These are phyloP conservation scores for Leptodactylus fallax DNA, from an alignment of 2,797 vertebrate genomes.

Conservation along the genomic window DNA sequence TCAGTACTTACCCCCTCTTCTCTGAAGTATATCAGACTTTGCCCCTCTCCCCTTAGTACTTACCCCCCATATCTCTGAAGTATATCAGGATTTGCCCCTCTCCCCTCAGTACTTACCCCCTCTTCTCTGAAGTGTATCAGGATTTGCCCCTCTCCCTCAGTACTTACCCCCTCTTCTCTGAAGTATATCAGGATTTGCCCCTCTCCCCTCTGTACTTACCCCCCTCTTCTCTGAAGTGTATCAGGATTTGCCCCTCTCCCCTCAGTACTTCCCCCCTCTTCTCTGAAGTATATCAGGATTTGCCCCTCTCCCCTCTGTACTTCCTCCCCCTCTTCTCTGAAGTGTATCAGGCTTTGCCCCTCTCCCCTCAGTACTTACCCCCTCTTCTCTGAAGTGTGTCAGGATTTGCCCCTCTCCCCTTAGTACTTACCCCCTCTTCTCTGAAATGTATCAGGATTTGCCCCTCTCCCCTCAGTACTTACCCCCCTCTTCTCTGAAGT, in stretches of 20 bases:
- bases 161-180: too few species aligned
- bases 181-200: background rate
- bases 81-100: background rate
- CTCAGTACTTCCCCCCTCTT: background rate
- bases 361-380: too few species aligned
- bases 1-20: too few species aligned
- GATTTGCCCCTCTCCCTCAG: slow-evolving; percentile 21
- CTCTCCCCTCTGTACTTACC: background rate
- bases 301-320: too few species aligned
- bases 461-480: background rate
- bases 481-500: background rate
- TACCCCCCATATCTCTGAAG: slow-evolving; percentile 18
- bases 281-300: background rate
- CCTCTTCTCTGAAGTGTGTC: slow-evolving; percentile 31
- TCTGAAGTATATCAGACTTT: background rate
- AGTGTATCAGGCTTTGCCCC: background rate
- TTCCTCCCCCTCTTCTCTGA: background rate
- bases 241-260: background rate
- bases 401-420: too few species aligned
- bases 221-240: background rate
- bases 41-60: background rate
- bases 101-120: background rate
- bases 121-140: slow-evolving; percentile 26
- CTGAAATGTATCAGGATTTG: background rate
- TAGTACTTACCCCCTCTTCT: background rate